Evolutionary conservation across 1,140 invertebrate genomes (phyloP), one percentile per base, ranked within the genome.

Genomic region (Steinernema feltiae): DNA sequence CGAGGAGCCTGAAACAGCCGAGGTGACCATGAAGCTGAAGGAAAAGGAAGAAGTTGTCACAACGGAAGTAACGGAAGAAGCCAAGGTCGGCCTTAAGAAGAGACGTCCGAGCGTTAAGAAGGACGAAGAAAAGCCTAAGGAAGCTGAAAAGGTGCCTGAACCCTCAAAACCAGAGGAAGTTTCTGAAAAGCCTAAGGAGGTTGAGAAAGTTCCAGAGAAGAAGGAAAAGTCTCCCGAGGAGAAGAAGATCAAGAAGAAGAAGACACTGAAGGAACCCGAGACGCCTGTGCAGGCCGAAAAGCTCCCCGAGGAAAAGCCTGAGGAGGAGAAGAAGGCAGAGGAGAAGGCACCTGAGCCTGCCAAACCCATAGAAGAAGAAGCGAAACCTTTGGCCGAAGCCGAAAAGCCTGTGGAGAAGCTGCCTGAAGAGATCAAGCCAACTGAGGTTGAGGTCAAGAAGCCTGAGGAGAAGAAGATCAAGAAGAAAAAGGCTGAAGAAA

Each of bases 301-400:
- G n/a, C 24, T n/a, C 12, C 29, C 41, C 29, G 53, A 74, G 17
- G 21, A 31, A 46, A 69, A 12, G 15, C 69, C 24, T 21, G 71
- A 74, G 72, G 73, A 73, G 21, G 70, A 74, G 73, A 74, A 73
- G 73, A 74, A n/a, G n/a, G n/a, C n/a, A n/a, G n/a, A n/a, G n/a
- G n/a, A 72, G 71, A 72, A 32, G 0, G 35, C 35, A 18, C 35
- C 35, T 41, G 35, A 41, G 35, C 35, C 35, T n/a, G n/a, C n/a
- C 7, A 41, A 41, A 41, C 35, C 35, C 18, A 7, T 41, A 41
- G 35, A 41, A 41, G 7, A 7, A 41, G 35, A 41, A 41, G 35
- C 35, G 7, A 41, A 41, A 7, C 18, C 35, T 18, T 41, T 7
- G 18, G 35, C 35, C 35, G 74, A 76, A n/a, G 71, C 73, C 63